Evolutionary conservation across 2,113 vertebrate species (phyloP), one percentile per base, ranked within the genome.

Genomic region (Penelope pileata): DNA sequence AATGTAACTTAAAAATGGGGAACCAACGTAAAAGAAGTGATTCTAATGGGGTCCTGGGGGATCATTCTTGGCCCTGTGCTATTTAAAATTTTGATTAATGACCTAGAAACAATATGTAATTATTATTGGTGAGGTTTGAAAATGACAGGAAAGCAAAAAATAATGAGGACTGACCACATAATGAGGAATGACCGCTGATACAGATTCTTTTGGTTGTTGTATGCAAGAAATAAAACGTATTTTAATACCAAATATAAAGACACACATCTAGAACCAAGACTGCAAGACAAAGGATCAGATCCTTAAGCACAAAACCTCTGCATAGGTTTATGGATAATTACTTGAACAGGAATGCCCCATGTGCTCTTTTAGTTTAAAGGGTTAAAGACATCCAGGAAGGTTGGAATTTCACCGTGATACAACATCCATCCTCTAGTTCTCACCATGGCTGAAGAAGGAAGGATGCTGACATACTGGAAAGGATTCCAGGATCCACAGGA

Each of bases 51-150:
- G 26, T 80, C 93, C 59, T 42, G 14, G 30, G 82, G 38, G 90
- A 93, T 29, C 76, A 36, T 9, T 50, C 38, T 59, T 81, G 59
- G 48, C 67, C 62, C 27, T 3, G 0, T 1, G 1, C 63, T 88
- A 70, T 29, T 92, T 81, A 90, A 88, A 81, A 83, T 77, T 86
- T 90, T 88, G 64, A 93, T 93, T 88, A 92, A 88, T 81, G 86
- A 88, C 83, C 88, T 86, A 94, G 80, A 94, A 94, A 88, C 51
- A 93, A 85, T n/a, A 91, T 38, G 70, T 86, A 90, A 91, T 83
- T 90, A 80, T 95, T 90, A 73, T 9, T 53, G 54, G 6, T 62
- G 53, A 77, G 34, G 22, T n/a, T 26, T 86, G 17, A 67, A 91
- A 93, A 32, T 53, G 48, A 74, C 4, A 4, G 45, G 23, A 38